phyloP scores from a whole-genome alignment of 1,140 invertebrate species.

The Tigriopus japonicus region DNA sequence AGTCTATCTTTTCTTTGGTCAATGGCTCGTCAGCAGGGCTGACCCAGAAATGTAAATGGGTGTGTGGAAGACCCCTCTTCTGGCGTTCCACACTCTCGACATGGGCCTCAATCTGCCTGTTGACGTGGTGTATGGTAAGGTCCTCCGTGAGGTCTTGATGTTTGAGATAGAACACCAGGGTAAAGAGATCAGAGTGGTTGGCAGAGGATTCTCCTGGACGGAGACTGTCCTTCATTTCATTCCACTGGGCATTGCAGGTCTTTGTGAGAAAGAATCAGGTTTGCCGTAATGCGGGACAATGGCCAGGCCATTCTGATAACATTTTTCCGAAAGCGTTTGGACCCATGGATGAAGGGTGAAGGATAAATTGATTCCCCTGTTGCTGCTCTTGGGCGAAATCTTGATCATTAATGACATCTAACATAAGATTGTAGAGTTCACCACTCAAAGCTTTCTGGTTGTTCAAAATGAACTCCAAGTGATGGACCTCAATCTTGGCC shows the following conservation, averaged over 20 bases:
- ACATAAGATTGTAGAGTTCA: no score
- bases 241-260: conserved; percentile 21
- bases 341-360: not conserved
- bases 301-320: conserved; percentile 16
- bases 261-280: conserved; percentile 18
- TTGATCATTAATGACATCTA: no score
- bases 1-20: conserved; percentile 17
- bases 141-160: no score
- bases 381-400: no score
- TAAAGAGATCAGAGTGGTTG: conserved; percentile 17
- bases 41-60: conserved; percentile 22
- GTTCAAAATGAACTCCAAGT: no score
- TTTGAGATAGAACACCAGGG: no score
- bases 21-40: conserved; percentile 16
- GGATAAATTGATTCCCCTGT: not conserved
- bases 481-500: no score
- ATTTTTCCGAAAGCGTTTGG: not conserved
- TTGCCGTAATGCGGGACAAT: conserved; percentile 15
- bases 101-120: conserved; percentile 18
- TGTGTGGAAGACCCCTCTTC: conserved; percentile 22
- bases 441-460: no score
- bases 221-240: conserved; percentile 20
- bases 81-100: no score
- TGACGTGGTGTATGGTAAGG: conserved; percentile 13
- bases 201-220: conserved; percentile 8